Evolutionary conservation across 2,797 vertebrate species (phyloP).

Genomic region (Propithecus deckenii): DNA sequence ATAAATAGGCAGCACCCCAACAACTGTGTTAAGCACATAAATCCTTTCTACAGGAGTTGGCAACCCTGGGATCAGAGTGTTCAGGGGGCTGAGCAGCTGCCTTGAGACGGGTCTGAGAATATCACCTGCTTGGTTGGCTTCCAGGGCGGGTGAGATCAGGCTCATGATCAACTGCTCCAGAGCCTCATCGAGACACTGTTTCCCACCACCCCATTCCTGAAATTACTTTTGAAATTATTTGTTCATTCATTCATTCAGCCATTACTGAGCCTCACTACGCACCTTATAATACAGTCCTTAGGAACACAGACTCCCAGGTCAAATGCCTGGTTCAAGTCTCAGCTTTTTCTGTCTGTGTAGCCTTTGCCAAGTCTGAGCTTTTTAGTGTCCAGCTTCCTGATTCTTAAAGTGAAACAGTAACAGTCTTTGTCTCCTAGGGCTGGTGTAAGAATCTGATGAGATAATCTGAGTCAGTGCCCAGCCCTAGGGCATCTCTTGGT

Average conservation of each 20-base stretch:
- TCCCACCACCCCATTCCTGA: not conserved
- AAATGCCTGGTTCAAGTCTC: not conserved
- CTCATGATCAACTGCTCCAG: not conserved
- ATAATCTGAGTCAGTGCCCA: not conserved
- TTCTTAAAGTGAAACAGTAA: not conserved
- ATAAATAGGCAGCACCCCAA: not conserved
- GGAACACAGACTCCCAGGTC: not conserved
- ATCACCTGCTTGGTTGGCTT: not conserved
- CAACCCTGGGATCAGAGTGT: not conserved
- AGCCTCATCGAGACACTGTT: not conserved
- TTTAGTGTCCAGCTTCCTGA: not conserved
- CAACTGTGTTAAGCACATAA: not conserved
- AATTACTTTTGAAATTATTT: not conserved
- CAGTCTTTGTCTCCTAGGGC: not conserved
- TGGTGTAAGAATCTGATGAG: not conserved
- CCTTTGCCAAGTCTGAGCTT: not conserved
- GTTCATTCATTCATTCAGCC: not conserved
- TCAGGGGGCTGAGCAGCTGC: not conserved
- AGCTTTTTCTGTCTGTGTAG: not conserved
- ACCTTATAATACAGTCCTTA: not conserved
- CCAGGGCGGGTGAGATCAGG: not conserved
- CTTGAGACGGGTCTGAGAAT: not conserved
- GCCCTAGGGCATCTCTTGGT: not conserved
- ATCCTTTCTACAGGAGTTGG: not conserved
- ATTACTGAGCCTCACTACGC: not conserved